Percentiles rank a stretch among this genome's conserved stretches.
These are phyloP conservation scores for Sinella curviseta DNA, from an alignment of 1,140 invertebrate species.

Conservation along the genomic window DNA sequence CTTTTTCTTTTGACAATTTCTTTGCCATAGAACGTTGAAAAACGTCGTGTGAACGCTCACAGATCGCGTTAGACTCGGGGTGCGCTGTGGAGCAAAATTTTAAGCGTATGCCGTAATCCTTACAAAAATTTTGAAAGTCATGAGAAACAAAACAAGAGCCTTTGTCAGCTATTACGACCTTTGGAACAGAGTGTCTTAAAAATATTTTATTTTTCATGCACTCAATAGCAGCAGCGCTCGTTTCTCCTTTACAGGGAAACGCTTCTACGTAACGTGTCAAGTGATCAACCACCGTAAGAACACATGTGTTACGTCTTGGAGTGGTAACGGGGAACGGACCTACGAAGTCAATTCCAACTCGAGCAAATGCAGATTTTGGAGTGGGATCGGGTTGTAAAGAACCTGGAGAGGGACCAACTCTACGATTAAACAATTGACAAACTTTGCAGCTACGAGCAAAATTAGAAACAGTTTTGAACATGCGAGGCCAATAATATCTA, in stretches of 20 bases:
- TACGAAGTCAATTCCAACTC: conserved; percentile 28
- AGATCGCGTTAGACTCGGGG: conserved; percentile 45
- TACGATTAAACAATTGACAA: conserved; percentile 27
- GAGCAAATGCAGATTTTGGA: neutral
- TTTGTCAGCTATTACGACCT: conserved; percentile 51
- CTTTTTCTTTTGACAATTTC: conserved; percentile 46
- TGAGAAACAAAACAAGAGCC: conserved; percentile 51
- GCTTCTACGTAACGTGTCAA: conserved; percentile 34
- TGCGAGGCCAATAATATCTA: conserved; percentile 26
- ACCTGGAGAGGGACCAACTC: neutral
- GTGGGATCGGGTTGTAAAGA: neutral
- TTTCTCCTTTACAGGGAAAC: neutral
- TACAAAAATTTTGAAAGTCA: conserved; percentile 49
- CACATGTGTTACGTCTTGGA: conserved; percentile 4
- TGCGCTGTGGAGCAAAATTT: conserved; percentile 10
- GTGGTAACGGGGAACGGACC: conserved; percentile 29
- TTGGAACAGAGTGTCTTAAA: conserved; percentile 41
- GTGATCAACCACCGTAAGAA: neutral
- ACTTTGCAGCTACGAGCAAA: conserved; percentile 13
- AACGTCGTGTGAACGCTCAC: conserved; percentile 45
- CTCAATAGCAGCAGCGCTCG: neutral
- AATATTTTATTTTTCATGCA: neutral
- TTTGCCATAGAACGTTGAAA: conserved; percentile 41
- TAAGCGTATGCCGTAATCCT: conserved; percentile 45
- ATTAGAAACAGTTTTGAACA: neutral